A percentile compares a stretch with the other conserved stretches of the same genome.
These are phyloP conservation scores for Helicolenus hilgendorfi DNA, from an alignment of 2,797 vertebrate species.

Conservation along the genomic window DNA sequence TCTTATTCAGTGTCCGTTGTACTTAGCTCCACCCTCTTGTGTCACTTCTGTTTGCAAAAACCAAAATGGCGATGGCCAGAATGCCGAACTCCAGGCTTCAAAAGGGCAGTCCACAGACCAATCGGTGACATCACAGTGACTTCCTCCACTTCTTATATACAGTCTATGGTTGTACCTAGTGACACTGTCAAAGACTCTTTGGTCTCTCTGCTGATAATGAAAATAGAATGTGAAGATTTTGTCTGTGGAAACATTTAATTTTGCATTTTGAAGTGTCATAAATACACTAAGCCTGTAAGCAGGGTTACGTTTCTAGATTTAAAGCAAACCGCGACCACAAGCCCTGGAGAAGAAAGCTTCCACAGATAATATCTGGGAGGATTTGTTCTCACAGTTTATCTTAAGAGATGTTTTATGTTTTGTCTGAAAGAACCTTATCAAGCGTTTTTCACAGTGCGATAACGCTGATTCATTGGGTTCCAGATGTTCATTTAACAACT, in stretches of 20 bases:
- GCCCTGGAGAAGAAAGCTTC: neutral
- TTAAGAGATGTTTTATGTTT: neutral
- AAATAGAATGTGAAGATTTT: neutral
- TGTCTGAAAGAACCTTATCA: neutral
- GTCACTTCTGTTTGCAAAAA: too few species aligned
- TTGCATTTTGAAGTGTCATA: neutral
- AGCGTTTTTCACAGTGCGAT: neutral
- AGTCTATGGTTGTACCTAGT: neutral
- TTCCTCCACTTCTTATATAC: too few species aligned
- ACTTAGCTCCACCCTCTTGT: too few species aligned
- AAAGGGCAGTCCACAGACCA: too few species aligned
- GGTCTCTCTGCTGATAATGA: neutral
- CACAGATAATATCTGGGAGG: neutral
- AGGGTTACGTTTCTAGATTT: neutral
- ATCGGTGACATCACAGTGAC: too few species aligned
- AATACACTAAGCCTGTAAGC: neutral
- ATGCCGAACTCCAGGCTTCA: too few species aligned
- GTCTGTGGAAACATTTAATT: neutral
- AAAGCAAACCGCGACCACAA: neutral
- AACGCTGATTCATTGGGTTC: neutral
- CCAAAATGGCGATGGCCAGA: too few species aligned
- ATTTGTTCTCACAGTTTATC: slow-evolving; percentile 8
- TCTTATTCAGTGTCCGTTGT: too few species aligned
- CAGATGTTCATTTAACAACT: neutral
- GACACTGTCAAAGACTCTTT: neutral